Base-by-base conservation (phyloP, 2,113 vertebrate species). In the Chloebia gouldiae region DNA sequence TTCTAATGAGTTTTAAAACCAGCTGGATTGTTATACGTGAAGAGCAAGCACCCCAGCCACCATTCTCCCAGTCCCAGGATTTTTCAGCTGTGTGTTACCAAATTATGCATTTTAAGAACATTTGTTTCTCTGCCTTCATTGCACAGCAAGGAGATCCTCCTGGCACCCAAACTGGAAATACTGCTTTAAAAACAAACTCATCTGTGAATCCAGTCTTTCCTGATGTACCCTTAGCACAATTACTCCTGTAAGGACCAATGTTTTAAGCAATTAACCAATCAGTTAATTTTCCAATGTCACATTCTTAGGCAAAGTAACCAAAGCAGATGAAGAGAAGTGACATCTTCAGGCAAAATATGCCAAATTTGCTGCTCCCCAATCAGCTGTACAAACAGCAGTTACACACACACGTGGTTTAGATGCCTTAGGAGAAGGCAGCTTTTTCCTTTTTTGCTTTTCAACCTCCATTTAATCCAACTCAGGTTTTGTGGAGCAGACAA, bases 1-100 rank as follows among this genome's bases (percentile, higher is more conserved):
- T 90, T 96, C 72, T 93, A 81, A 94, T 80, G 85, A 92, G 68
- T 93, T 94, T 92, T 92, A 92, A 94, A 92, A 91, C 78, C 65
- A 94, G 73, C n/a, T 69, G 51, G 33, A 81, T 39, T 44, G 51
- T 69, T 89, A 85, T 19, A 86, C 2, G 2, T 49, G 31, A 95
- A 66, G 19, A 92, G 17, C 30, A 59, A 76, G 57, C 35, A 42
- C 28, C 54, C 39, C 37, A 57, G 45, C 30, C 57, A 79, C 44
- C 59, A 35, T 13, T 72, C 42, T 49, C 66, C 51, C 54, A 70
- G 40, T 31, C 9, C 10, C 51, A 56, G 3, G 6, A 28, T 28
- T 91, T 84, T 91, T 63, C 63, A 80, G 63, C 45, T 28, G 17
- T 37, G 7, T n/a, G 15, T 61, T 61, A 40, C 23, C 50, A 81